These are phyloP conservation scores for Labia minor DNA, from an alignment of 2,888 invertebrate species.

Conservation along the genomic window DNA sequence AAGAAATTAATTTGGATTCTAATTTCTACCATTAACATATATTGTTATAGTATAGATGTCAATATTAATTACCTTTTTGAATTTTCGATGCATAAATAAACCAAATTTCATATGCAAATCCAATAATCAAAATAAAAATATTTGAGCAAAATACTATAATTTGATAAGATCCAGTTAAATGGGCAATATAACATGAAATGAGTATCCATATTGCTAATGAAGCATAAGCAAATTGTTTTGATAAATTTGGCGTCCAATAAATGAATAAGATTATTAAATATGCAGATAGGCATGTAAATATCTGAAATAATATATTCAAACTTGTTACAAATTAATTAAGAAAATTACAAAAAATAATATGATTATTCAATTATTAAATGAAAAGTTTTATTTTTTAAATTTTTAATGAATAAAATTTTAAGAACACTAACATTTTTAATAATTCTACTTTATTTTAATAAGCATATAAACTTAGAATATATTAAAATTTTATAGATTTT, in stretches of 20 bases:
- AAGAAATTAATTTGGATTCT: too few species aligned
- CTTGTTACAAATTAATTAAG: too few species aligned
- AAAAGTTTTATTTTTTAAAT: too few species aligned
- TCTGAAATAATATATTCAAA: conserved; percentile 42
- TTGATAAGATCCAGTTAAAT: conserved; percentile 62
- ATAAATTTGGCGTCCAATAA: conserved; percentile 64
- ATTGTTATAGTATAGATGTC: too few species aligned
- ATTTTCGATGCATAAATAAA: conserved; percentile 14
- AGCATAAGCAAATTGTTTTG: conserved; percentile 51
- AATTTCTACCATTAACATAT: too few species aligned
- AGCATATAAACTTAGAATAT: too few species aligned
- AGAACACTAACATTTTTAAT: too few species aligned
- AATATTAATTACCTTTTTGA: background rate
- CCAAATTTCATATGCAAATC: conserved; percentile 23
- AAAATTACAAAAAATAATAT: too few species aligned
- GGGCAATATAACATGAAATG: conserved; percentile 61
- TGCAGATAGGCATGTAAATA: conserved; percentile 51
- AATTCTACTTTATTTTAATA: too few species aligned
- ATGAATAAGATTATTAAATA: conserved; percentile 61
- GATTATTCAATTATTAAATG: too few species aligned
- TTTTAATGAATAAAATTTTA: too few species aligned
- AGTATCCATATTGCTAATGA: conserved; percentile 67
- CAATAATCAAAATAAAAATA: conserved; percentile 20
- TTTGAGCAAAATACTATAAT: conserved; percentile 34
- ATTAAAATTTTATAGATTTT: too few species aligned